A percentile compares a stretch with the other conserved stretches of the same genome.
Evolutionary conservation across 1,140 invertebrate genomes (phyloP).

Genomic region (Homarus americanus): DNA sequence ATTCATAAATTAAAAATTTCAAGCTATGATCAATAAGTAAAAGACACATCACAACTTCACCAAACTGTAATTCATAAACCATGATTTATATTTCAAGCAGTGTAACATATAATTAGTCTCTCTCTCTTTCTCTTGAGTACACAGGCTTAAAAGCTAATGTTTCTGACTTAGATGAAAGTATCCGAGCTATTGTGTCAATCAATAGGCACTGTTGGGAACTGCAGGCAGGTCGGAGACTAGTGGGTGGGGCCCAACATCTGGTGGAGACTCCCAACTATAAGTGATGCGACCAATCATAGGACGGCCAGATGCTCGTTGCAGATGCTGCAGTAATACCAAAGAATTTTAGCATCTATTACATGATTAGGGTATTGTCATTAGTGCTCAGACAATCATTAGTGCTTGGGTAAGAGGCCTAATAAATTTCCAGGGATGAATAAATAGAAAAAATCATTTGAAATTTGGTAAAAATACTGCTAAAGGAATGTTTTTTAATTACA

Average conservation of each 20-base stretch:
- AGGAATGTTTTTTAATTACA: background rate
- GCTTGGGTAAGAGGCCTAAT: background rate
- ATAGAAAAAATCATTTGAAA: background rate
- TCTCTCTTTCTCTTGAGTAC: background rate
- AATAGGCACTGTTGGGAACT: constrained; percentile 35
- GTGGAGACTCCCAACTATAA: constrained; percentile 14
- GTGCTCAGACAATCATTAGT: background rate
- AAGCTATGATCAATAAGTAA: too few relatives aligned
- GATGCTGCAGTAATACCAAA: constrained; percentile 17
- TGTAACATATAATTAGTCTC: background rate
- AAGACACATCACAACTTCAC: background rate
- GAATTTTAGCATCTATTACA: background rate
- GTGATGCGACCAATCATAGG: constrained; percentile 58
- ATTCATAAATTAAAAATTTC: too few relatives aligned
- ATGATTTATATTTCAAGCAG: background rate
- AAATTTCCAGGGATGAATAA: background rate
- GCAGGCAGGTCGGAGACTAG: background rate
- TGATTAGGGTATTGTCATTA: too few relatives aligned
- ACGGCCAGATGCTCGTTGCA: constrained; percentile 45
- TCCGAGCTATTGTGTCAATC: constrained; percentile 29
- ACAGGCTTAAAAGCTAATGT: background rate
- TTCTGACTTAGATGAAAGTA: constrained; percentile 51
- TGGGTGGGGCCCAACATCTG: background rate
- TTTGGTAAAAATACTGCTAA: background rate
- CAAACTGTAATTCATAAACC: background rate